Evolutionary conservation across 2,888 invertebrate species (phyloP), one percentile per base, ranked within the genome.

Genomic region (Eupithecia pulchellata): DNA sequence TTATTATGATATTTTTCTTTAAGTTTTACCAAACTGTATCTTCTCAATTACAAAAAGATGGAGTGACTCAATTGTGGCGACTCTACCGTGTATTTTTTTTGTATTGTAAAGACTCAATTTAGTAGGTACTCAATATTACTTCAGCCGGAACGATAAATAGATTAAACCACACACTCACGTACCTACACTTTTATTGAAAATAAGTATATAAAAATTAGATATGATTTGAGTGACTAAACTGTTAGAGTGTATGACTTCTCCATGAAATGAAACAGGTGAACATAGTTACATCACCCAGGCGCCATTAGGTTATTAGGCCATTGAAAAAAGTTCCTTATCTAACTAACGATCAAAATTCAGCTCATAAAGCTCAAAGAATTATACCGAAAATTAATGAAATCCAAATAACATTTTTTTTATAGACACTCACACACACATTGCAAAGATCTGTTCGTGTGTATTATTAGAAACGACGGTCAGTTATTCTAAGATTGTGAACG

Each of bases 381-480:
- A 20, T 20, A 3, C 3, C 20, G 47, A 20, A 47, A 20, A 20
- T 47, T 20, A 47, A 47, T 47, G 9, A 47, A 55, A 55, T 29
- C 27, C 14, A 14, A 27, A 55, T 27, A 27, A 9, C 6, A 14
- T 27, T 27, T 55, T 55, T 55, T 5, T 4, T 27, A 17, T 72
- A 77, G 74, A 78, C 80, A 77, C 78, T 82, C 81, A 81, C 78
- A 77, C 74, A 83, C 85, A 85, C 84, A 80, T 81, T 14, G 13
- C 14, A 83, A 84, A 82, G 20, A 52, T 25, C n/a, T 52, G 25
- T 27, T 13, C 9, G 58, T 60, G 20, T 58, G n/a, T 90, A 91
- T 89, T 91, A 91, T 92, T 92, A 92, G 91, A 90, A 79, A 79
- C 86, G 88, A 87, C 88, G 85, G 88, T 86, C 89, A 88, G 90